Base-by-base conservation (phyloP, 2,797 vertebrate species). In the Crotalus adamanteus region DNA sequence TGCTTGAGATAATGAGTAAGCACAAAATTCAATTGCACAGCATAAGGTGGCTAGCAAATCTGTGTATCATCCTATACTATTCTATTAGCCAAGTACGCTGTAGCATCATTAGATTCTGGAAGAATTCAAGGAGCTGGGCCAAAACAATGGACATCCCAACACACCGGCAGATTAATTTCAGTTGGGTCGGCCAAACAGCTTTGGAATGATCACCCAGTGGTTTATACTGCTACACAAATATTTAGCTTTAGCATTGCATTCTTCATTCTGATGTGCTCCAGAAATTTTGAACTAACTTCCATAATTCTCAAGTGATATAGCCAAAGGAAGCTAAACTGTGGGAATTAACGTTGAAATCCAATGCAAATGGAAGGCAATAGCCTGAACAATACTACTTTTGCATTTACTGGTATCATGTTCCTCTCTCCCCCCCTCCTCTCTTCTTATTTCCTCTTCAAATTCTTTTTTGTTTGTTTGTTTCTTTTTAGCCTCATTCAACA, bases 1-100 rank as follows among this genome's bases (percentile, higher is more conserved):
- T 96, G 96, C 95, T 97, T 95, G 56, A 92, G 93, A 97, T 95
- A 97, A 97, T 3, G 96, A 97, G 95, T 97, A 97, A 97, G 96
- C 96, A 97, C 95, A 96, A 97, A 96, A 97, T 97, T 93, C 97
- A 97, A 86, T 28, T 95, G 96, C 95, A 95, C 96, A 96, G 91
- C 73, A 97, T 55, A 96, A 94, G 92, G 95, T 94, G 92, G 86
- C 26, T 87, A 96, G 93, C 94, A 95, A 96, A 90, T 92, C 92
- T 90, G 20, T 47, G 92, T 97, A 92, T 95, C 87, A 92, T 95
- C 89, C 91, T 73, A 18, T 91, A 93, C 47, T 16, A 92, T 94
- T 91, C 73, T 94, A 91, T 92, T 96, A 95, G 91, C 51, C 91
- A 90, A 90, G 55, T 90, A 90, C 87, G 95, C 93, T 91, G 78